phyloP scores from a whole-genome alignment of 2,888 invertebrate species.

The Acholoe squamosa region DNA sequence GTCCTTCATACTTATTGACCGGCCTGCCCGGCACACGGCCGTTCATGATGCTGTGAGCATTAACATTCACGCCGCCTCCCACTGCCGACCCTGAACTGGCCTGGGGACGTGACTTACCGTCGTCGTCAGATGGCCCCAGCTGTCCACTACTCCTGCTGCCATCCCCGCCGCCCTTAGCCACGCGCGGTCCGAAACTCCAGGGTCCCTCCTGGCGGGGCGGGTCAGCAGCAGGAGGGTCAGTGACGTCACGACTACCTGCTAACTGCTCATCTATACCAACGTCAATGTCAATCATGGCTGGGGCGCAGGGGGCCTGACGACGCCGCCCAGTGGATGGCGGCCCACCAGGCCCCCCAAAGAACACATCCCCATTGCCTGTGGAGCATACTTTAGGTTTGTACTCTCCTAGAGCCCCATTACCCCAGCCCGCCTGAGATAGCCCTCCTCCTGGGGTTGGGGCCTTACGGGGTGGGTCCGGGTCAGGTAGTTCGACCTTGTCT shows the following conservation, averaged over 20 bases:
- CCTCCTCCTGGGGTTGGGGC: neutral
- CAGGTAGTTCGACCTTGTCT: constrained; percentile 37
- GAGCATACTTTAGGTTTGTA: constrained; percentile 15
- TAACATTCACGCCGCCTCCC: neutral
- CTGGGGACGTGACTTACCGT: neutral
- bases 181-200: neutral
- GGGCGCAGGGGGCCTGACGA: neutral
- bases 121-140: constrained; percentile 26
- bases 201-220: neutral
- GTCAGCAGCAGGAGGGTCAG: neutral
- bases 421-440: neutral
- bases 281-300: constrained; percentile 46
- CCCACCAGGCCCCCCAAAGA: neutral
- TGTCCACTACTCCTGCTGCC: constrained; percentile 16
- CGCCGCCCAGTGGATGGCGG: neutral
- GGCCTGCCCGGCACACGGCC: constrained; percentile 43
- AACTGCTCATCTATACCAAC: constrained; percentile 40
- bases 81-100: neutral
- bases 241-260: neutral
- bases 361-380: constrained; percentile 26
- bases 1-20: constrained; percentile 24
- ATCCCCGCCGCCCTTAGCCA: neutral
- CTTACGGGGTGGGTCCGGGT: neutral
- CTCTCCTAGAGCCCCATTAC: constrained; percentile 20
- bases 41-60: constrained; percentile 29